Percentiles rank a stretch among this genome's conserved stretches.
Conservation (phyloP, 2,888 invertebrate genomes). For the Cryptocephalus moraei region DNA sequence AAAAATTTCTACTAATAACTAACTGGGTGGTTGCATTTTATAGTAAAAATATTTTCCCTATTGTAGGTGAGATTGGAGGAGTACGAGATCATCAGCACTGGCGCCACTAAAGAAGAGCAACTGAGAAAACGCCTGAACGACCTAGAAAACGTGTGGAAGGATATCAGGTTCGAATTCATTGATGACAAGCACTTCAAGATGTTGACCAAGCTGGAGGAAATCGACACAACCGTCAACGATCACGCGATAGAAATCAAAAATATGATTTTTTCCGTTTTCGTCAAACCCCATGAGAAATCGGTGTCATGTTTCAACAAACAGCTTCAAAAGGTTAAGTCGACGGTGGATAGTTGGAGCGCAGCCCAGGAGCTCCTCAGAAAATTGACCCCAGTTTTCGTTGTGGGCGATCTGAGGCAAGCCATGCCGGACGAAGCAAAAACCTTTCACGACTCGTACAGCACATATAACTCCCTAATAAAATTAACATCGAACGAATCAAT, state of each 20-base stretch:
- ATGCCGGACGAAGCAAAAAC: constrained; percentile 37
- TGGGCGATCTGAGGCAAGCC: constrained; percentile 56
- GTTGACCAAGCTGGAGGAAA: constrained; percentile 59
- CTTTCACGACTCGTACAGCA: constrained; percentile 17
- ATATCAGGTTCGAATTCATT: constrained; percentile 54
- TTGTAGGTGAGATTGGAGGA: constrained; percentile 45
- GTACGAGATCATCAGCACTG: constrained; percentile 70
- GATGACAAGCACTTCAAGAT: constrained; percentile 56
- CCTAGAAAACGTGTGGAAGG: constrained; percentile 69
- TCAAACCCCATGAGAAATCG: constrained; percentile 63
- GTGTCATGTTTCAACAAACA: constrained; percentile 61
- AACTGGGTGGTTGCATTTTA: too few species aligned
- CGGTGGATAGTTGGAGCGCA: constrained; percentile 68
- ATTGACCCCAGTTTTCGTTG: constrained; percentile 70
- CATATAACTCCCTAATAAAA: constrained; percentile 18
- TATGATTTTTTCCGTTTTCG: constrained; percentile 74
- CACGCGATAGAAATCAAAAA: constrained; percentile 71
- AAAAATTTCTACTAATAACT: too few species aligned
- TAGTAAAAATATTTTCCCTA: too few species aligned
- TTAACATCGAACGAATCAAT: constrained; percentile 49
- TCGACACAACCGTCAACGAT: constrained; percentile 66
- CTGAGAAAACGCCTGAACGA: constrained; percentile 61
- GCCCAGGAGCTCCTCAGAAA: constrained; percentile 75
- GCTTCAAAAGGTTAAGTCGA: constrained; percentile 50
- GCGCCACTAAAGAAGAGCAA: constrained; percentile 66